A percentile compares a stretch with the other conserved stretches of the same genome.
Conservation (phyloP, 2,888 invertebrate genomes). For the Drosophila nr. perissopoda region DNA sequence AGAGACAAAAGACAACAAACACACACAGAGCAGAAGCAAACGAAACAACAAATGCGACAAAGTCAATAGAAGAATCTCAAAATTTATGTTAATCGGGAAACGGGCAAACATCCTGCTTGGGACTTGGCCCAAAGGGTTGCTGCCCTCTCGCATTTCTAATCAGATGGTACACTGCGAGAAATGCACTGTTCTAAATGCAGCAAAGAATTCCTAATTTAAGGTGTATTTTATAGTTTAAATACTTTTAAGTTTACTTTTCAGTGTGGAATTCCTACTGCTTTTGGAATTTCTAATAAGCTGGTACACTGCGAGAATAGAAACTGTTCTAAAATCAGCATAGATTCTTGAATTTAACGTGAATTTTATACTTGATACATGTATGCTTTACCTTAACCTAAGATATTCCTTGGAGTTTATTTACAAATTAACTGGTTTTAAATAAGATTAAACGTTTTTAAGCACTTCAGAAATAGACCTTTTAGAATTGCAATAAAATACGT, state of each 20-base stretch:
- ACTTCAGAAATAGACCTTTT: background rate
- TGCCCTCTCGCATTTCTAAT: conserved; percentile 4
- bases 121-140: conserved; percentile 48
- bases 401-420: background rate
- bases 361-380: background rate
- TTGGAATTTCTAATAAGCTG: conserved; percentile 31
- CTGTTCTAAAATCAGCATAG: background rate
- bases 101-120: conserved; percentile 46
- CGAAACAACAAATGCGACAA: conserved; percentile 29
- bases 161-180: conserved; percentile 3
- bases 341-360: background rate
- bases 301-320: conserved; percentile 3
- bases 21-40: conserved; percentile 11
- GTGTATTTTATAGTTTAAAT: background rate
- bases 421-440: background rate
- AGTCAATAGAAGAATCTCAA: conserved; percentile 46
- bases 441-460: too few species aligned
- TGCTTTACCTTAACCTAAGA: background rate
- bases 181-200: background rate
- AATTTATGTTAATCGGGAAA: conserved; percentile 60
- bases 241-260: background rate
- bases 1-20: conserved; percentile 33
- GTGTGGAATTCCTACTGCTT: background rate
- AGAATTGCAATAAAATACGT: background rate
- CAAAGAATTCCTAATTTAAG: background rate